phyloP scores from a whole-genome alignment of 92 coral and sea anemone species.

The Heteractis magnifica region DNA sequence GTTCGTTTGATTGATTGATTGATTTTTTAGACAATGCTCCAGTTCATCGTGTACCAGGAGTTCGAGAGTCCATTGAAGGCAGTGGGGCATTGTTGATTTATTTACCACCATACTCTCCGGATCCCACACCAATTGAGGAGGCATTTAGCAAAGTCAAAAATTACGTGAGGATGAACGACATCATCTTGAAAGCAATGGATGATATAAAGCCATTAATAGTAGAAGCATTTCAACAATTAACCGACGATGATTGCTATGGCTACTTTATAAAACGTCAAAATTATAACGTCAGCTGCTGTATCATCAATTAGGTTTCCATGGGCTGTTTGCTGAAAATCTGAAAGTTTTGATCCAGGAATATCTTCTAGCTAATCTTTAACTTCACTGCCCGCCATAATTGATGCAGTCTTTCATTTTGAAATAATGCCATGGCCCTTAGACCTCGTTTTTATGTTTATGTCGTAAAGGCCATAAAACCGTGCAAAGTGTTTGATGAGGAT shows the following conservation, averaged over 20 bases:
- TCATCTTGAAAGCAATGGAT: background rate
- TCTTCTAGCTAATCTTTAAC: no score
- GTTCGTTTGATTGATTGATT: background rate
- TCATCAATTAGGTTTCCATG: no score
- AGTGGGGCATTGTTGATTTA: constrained; percentile 7
- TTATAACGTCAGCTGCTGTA: no score
- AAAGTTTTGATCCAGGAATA: no score
- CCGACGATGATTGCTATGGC: constrained; percentile 17
- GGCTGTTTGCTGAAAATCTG: no score
- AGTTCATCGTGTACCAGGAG: constrained; percentile 4
- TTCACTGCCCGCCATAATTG: no score
- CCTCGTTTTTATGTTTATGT: no score
- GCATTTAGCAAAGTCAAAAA: constrained; percentile 19
- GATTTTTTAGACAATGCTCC: constrained; percentile 13
- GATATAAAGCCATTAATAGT: background rate
- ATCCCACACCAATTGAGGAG: constrained; percentile 20
- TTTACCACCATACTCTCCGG: constrained; percentile 31
- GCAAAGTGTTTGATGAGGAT: no score
- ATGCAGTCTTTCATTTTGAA: no score
- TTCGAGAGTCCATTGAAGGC: constrained; percentile 12
- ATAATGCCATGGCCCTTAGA: no score
- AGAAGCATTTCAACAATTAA: constrained; percentile 12
- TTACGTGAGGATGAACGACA: constrained; percentile 7
- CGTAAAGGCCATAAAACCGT: no score
- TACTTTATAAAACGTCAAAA: background rate